Base-by-base conservation (phyloP, 2,888 invertebrate species). In the Ceraclea dissimilis region DNA sequence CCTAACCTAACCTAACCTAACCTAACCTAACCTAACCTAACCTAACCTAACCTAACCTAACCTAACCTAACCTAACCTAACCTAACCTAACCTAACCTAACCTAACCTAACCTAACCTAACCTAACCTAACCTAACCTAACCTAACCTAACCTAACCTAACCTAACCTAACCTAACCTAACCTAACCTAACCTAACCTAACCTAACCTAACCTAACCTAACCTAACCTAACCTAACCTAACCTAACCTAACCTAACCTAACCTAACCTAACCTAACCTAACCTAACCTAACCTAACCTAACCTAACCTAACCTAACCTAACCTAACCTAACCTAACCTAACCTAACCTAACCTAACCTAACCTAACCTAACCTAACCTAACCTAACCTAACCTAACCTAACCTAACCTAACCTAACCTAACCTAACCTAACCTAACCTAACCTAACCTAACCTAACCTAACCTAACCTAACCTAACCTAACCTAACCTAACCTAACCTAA, bases 371-470 rank as follows among this genome's bases (percentile, higher is more conserved):
- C 51, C 51, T 51, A 39, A 51, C 51, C 51, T 51, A 51, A 51
- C 51, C 51, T 51, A 51, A 51, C 51, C 51, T 51, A 51, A 51
- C 51, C 51, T 43, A 51, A 8, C 22, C 51, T 51, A 58, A 60
- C 39, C 26, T 26, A 51, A 51, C 51, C 51, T 43, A 43, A 39
- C 34, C 51, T 39, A 34, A 51, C 34, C 51, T 39, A 34, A 51
- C 34, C 51, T 39, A 34, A 51, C 34, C 51, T 39, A 34, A 51
- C 26, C 51, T 39, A 34, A 51, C 17, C 49, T 20, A 19, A 49
- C 17, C 49, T 20, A 19, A 49, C 17, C 49, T 20, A 19, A 49
- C 17, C 49, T 20, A 19, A 49, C 49, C 49, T 49, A 49, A 49
- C 49, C 49, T 49, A 49, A 49, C 49, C 49, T 49, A 49, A 49